Conservation (phyloP, 1,140 invertebrate genomes). For the Dreissena rostriformis region DNA sequence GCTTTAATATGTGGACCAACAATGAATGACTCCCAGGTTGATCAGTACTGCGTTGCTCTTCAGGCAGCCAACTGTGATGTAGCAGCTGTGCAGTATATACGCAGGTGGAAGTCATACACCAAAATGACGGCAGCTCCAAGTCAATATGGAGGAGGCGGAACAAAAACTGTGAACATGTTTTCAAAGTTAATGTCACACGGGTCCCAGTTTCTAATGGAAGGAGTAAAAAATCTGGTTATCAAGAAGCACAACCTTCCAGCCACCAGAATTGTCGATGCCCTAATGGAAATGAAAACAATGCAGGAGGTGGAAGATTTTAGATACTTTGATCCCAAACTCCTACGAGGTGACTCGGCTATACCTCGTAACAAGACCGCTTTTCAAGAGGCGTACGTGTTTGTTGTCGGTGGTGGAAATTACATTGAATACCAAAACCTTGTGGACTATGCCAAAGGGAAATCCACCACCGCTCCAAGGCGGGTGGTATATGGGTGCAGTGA, state of each 20-base stretch:
- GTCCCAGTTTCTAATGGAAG: slow-evolving; percentile 99
- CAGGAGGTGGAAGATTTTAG: slow-evolving; percentile 92
- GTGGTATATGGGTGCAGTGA: slow-evolving; percentile 98
- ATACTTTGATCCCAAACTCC: slow-evolving; percentile 96
- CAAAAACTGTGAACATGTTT: slow-evolving; percentile 98
- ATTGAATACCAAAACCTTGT: slow-evolving; percentile 99
- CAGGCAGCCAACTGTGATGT: slow-evolving; percentile 92
- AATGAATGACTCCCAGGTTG: slow-evolving; percentile 91
- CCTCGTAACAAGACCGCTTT: slow-evolving; percentile 81
- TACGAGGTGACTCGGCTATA: slow-evolving; percentile 86
- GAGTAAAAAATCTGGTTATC: slow-evolving; percentile 99
- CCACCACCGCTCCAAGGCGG: slow-evolving; percentile 86
- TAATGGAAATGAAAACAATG: slow-evolving; percentile 92
- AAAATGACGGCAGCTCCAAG: slow-evolving; percentile 87
- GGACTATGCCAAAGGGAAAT: slow-evolving; percentile 93
- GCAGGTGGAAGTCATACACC: slow-evolving; percentile 94
- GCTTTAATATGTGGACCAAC: slow-evolving; percentile 92
- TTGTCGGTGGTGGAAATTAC: slow-evolving; percentile 99
- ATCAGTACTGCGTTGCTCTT: slow-evolving; percentile 91
- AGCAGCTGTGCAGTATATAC: slow-evolving; percentile 91
- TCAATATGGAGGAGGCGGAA: slow-evolving; percentile 92
- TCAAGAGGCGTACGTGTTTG: slow-evolving; percentile 92
- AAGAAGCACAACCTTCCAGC: slow-evolving; percentile 97
- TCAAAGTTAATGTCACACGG: slow-evolving; percentile 98
- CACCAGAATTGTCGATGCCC: slow-evolving; percentile 94